Conservation (phyloP, 2,113 vertebrate genomes). For the Lepus europaeus region DNA sequence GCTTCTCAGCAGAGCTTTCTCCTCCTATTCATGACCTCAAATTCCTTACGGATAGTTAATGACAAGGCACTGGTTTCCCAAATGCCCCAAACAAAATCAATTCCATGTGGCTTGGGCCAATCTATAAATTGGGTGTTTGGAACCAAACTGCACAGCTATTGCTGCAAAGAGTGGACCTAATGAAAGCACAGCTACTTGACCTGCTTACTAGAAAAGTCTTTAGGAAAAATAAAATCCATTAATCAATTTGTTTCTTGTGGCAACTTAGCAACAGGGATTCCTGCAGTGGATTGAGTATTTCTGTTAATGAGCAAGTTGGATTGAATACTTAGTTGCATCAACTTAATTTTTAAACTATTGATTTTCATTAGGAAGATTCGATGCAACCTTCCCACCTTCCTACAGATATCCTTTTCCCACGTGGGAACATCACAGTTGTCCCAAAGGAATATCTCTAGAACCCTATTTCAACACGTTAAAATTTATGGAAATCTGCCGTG, state of each 20-base stretch:
- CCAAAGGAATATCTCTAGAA: slow-evolving; percentile 60
- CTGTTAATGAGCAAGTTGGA: slow-evolving; percentile 85
- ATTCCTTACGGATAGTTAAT: slow-evolving; percentile 54
- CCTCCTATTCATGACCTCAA: not conserved
- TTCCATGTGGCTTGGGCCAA: slow-evolving; percentile 12
- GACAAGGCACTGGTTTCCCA: slow-evolving; percentile 17
- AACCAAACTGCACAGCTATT: slow-evolving; percentile 82
- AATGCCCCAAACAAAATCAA: slow-evolving; percentile 45
- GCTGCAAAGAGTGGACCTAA: slow-evolving; percentile 78
- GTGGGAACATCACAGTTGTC: slow-evolving; percentile 59
- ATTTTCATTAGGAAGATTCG: slow-evolving; percentile 87
- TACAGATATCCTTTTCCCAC: slow-evolving; percentile 69
- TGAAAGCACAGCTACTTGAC: slow-evolving; percentile 86
- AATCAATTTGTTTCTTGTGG: slow-evolving; percentile 88
- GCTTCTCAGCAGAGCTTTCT: not conserved
- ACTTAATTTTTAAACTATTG: slow-evolving; percentile 84
- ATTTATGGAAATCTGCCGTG: not conserved
- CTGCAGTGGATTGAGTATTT: slow-evolving; percentile 72
- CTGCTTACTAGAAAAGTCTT: slow-evolving; percentile 82
- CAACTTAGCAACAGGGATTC: slow-evolving; percentile 84
- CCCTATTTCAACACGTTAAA: slow-evolving; percentile 41
- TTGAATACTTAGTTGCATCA: slow-evolving; percentile 84
- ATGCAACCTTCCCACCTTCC: slow-evolving; percentile 79
- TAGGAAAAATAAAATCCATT: slow-evolving; percentile 83
- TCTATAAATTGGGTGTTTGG: slow-evolving; percentile 76